Percentiles rank a stretch among this genome's conserved stretches.
These are phyloP conservation scores for Glaucopsyche alexis DNA, from an alignment of 2,888 invertebrate genomes.

Conservation along the genomic window DNA sequence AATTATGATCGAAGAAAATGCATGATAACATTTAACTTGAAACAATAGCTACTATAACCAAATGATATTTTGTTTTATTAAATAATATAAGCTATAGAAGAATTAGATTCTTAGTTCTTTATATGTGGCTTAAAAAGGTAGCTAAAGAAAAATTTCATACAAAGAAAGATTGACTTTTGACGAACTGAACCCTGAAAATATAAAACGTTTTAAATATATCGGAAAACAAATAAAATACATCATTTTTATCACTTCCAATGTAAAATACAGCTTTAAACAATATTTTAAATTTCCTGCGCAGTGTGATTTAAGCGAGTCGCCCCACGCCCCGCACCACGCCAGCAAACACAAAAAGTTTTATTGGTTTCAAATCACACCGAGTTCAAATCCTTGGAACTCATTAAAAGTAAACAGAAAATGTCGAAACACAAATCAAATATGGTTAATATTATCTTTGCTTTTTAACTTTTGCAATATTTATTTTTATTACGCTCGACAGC, in stretches of 20 bases:
- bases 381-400: conserved; percentile 67
- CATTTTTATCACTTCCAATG: background rate
- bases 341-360: conserved; percentile 69
- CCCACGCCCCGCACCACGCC: conserved; percentile 40
- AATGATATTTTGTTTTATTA: background rate
- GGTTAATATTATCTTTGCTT: conserved; percentile 44
- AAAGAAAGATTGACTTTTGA: no score
- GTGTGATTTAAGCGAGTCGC: conserved; percentile 45
- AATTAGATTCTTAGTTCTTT: no score
- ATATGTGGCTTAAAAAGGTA: no score
- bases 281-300: conserved; percentile 35
- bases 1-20: background rate
- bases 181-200: no score
- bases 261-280: conserved; percentile 13
- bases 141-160: no score
- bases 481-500: conserved; percentile 28
- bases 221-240: conserved; percentile 10
- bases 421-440: conserved; percentile 66
- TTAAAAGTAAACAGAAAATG: conserved; percentile 75
- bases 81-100: no score
- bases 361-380: conserved; percentile 71
- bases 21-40: background rate
- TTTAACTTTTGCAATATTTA: conserved; percentile 32
- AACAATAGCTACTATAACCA: background rate
- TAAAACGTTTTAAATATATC: background rate